These are phyloP conservation scores for Procambarus clarkii DNA, from an alignment of 1,140 invertebrate species.

Conservation along the genomic window DNA sequence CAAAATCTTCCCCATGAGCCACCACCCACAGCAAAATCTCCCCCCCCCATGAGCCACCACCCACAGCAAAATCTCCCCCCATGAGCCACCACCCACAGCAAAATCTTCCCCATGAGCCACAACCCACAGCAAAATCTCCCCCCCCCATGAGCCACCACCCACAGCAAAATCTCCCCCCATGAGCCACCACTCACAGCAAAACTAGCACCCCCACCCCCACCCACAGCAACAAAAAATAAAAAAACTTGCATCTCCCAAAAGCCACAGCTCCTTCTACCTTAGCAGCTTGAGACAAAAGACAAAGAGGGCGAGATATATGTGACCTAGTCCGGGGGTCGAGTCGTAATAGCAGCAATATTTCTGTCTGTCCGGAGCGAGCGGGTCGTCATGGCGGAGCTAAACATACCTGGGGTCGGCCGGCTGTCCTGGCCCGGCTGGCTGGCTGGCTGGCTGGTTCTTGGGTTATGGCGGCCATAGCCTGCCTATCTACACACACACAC, in stretches of 20 bases:
- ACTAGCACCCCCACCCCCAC: neutral
- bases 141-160: neutral
- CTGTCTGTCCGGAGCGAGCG: constrained; percentile 13
- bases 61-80: neutral
- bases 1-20: neutral
- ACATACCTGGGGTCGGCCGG: neutral
- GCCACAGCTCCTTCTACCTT: too few species aligned
- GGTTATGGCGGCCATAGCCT: too few species aligned
- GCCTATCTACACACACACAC: too few species aligned
- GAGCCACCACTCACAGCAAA: neutral
- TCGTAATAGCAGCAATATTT: constrained; percentile 37
- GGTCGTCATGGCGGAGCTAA: constrained; percentile 13
- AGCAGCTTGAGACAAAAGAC: constrained; percentile 3
- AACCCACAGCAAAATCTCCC: neutral
- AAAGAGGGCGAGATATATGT: constrained; percentile 26
- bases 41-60: neutral
- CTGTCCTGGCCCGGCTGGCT: neutral
- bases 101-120: neutral
- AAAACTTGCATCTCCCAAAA: too few species aligned
- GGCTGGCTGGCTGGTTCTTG: neutral
- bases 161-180: neutral
- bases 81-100: neutral
- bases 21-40: neutral
- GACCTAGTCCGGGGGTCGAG: constrained; percentile 25
- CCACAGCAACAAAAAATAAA: neutral